Base-by-base conservation (phyloP, 2,888 invertebrate genomes). In the Ethmia dodecea region DNA sequence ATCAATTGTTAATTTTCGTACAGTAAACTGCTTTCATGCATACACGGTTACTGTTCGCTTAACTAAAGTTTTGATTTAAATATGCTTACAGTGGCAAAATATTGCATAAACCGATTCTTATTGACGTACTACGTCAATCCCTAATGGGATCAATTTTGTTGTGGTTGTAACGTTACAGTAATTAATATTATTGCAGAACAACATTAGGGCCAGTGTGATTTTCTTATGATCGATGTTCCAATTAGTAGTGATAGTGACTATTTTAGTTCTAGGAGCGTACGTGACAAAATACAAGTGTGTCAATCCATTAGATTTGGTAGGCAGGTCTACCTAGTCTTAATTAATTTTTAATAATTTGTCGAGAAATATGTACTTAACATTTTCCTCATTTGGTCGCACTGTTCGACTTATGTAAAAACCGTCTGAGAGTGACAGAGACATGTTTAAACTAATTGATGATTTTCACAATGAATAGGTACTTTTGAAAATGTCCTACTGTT, bases 241-340 rank as follows among this genome's bases (percentile, higher is more conserved):
- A 76, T 78, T 79, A 74, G 44, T 33, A 20, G 27, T 44, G 46
- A 60, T 61, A 52, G 52, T 49, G 47, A 54, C n/a, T 61, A 62
- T 58, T 56, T 58, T 51, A 41, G 45, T 44, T 50, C 45, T 45
- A 39, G 27, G 42, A 49, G 73, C 66, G 63, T 80, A 79, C 80
- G 78, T 81, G 81, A 79, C 78, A 54, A 52, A 52, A 60, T 36
- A 33, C 52, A 79, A 74, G 57, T 76, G 66, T 75, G 77, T 77
- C 76, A 72, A 33, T 33, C 44, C 50, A 64, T 74, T 66, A 64
- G 45, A 45, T 42, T 42, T 37, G 50, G 45, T 48, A 55, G n/a
- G n/a, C n/a, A n/a, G n/a, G n/a, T n/a, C n/a, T n/a, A n/a, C n/a
- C n/a, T n/a, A 18, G 5, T 11, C 45, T 66, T 70, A 74, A 78